Conservation (phyloP, 2,888 invertebrate species). For the Bhutanitis thaidina region DNA sequence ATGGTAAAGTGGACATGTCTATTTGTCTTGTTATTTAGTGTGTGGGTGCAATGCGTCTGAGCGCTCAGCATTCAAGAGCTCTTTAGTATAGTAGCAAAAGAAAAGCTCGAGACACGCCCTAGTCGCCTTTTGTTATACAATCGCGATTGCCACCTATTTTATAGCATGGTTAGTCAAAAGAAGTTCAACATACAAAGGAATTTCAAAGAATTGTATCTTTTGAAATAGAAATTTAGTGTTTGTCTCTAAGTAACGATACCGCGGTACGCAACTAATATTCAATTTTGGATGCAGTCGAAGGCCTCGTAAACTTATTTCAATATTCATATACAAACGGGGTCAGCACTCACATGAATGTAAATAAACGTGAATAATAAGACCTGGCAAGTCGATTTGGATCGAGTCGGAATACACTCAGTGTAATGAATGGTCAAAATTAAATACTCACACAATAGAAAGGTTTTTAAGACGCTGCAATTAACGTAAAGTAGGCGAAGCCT, state of each 20-base stretch:
- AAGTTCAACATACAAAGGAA: neutral
- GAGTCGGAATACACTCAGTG: conserved; percentile 10
- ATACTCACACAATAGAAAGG: conserved; percentile 13
- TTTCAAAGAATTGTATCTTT: neutral
- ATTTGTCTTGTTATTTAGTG: conserved; percentile 76
- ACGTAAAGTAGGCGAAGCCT: conserved; percentile 30
- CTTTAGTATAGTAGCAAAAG: conserved; percentile 42
- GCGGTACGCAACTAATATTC: neutral
- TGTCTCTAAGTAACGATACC: neutral
- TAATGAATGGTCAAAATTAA: conserved; percentile 17
- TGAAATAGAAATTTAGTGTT: neutral
- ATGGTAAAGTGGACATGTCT: conserved; percentile 76
- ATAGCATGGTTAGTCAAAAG: neutral
- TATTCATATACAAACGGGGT: conserved; percentile 15
- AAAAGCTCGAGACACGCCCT: conserved; percentile 16
- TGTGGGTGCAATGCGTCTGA: conserved; percentile 71
- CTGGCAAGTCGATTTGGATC: conserved; percentile 8
- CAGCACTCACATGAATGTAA: conserved; percentile 16
- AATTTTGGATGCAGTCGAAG: conserved; percentile 10
- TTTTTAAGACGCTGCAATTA: conserved; percentile 11
- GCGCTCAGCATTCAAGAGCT: conserved; percentile 46
- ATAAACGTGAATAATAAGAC: conserved; percentile 19
- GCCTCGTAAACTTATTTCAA: conserved; percentile 16
- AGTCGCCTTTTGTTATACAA: conserved; percentile 9
- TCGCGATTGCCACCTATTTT: neutral